A percentile compares a stretch with the other conserved stretches of the same genome.
phyloP scores from a whole-genome alignment of 2,797 vertebrate genomes.

The Garrulus glandarius region DNA sequence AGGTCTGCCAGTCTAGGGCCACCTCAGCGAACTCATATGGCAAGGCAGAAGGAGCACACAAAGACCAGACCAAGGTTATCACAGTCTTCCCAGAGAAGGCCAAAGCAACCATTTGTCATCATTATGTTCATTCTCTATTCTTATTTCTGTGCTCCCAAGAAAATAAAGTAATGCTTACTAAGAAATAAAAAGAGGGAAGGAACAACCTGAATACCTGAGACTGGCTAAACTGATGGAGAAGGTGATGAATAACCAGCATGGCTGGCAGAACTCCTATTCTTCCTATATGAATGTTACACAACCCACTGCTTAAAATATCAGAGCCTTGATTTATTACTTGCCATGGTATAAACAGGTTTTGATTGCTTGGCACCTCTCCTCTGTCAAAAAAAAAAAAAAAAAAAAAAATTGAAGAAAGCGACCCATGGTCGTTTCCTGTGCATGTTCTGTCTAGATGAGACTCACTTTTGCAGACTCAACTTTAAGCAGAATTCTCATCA shows the following conservation, averaged over 20 bases:
- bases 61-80: constrained; percentile 65
- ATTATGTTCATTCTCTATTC: constrained; percentile 62
- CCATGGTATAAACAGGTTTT: neutral
- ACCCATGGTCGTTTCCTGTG: neutral
- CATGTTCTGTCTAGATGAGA: neutral
- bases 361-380: neutral
- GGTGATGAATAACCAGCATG: constrained; percentile 42
- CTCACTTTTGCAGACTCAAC: neutral
- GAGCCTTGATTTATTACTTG: constrained; percentile 1
- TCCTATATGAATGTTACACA: constrained; percentile 8
- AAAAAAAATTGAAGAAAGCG: neutral
- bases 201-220: constrained; percentile 5
- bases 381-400: neutral
- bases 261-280: constrained; percentile 18
- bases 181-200: neutral
- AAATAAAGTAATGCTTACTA: constrained; percentile 13
- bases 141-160: constrained; percentile 24
- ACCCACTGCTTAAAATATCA: neutral
- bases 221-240: neutral
- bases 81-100: constrained; percentile 63
- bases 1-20: constrained; percentile 57
- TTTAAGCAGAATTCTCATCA: neutral
- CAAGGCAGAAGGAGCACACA: constrained; percentile 38
- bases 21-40: constrained; percentile 37
- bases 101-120: constrained; percentile 73